A percentile compares a stretch with the other conserved stretches of the same genome.
These are phyloP conservation scores for Eulemur macaco DNA, from an alignment of 2,113 vertebrate genomes.

Conservation along the genomic window DNA sequence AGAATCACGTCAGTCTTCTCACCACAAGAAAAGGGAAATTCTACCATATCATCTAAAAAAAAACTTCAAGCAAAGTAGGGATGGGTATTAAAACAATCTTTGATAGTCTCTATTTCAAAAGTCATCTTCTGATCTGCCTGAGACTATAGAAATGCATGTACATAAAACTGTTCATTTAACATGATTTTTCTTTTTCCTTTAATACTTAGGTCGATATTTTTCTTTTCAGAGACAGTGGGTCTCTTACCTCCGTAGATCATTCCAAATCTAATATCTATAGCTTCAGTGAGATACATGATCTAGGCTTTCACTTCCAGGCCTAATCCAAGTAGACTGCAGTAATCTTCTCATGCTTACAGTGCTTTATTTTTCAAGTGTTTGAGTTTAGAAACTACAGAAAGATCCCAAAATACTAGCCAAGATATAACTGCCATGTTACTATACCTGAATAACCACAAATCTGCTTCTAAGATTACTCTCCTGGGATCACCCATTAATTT, in stretches of 20 bases:
- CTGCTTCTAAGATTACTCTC: background rate
- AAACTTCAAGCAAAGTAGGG: background rate
- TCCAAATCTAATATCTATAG: background rate
- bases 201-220: background rate
- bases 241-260: background rate
- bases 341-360: background rate
- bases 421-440: background rate
- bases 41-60: background rate
- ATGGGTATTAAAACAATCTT: background rate
- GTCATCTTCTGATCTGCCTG: background rate
- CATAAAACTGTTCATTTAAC: background rate
- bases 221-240: background rate
- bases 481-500: background rate
- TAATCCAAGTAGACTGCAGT: background rate
- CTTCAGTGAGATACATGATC: background rate
- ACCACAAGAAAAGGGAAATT: background rate
- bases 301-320: background rate
- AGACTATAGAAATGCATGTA: background rate
- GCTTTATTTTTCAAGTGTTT: background rate
- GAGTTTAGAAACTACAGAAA: slow-evolving; percentile 8
- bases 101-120: background rate
- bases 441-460: background rate
- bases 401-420: background rate
- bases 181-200: background rate
- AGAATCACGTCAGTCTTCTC: background rate